Base-by-base conservation (phyloP, 1,140 invertebrate species). In the Agraylea sexmaculata region DNA sequence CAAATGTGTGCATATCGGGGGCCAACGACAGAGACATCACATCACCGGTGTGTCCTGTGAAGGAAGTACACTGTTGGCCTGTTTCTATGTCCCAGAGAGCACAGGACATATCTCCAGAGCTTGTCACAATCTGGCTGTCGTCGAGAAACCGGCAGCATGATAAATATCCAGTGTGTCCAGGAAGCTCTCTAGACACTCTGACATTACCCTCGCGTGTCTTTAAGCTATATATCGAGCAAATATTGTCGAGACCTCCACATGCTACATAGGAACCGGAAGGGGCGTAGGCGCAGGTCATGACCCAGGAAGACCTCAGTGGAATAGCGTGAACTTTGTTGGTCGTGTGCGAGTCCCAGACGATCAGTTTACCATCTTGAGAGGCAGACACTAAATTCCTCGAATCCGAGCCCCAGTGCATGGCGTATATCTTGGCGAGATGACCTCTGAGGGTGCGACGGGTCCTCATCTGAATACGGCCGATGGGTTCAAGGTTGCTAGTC, bases 261-360 rank as follows among this genome's bases (percentile, higher is more conserved):
- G 89, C 90, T 37, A 94, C 89, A 58, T 84, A 94, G 63, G 80
- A 87, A 49, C 89, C 89, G 16, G 85, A 88, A 46, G 89, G 89
- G 46, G 89, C 89, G 64, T 93, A 93, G 54, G 89, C 88, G 75
- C 90, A 93, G 49, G 89, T 94, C 90, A 93, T 93, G 30, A 93
- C 89, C 90, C 89, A 93, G 55, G 86, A 89, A 33, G 87, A 91
- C 49, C 89, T 79, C 51, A 93, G 67, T 47, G 89, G 89, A 66
- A 93, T 93, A 51, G 89, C 89, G 63, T 93, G 89, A 51, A 90
- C 83, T 73, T 92, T 92, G 66, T 91, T 91, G 56, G 88, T 93
- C 53, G 88, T 91, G 62, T 91, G 91, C 54, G 84, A 86, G 62
- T 93, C 88, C 89, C 88, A 93, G 15, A 93, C 87, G 53, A 93